Conservation (phyloP, 2,113 vertebrate species). For the Ariopsis seemanni region DNA sequence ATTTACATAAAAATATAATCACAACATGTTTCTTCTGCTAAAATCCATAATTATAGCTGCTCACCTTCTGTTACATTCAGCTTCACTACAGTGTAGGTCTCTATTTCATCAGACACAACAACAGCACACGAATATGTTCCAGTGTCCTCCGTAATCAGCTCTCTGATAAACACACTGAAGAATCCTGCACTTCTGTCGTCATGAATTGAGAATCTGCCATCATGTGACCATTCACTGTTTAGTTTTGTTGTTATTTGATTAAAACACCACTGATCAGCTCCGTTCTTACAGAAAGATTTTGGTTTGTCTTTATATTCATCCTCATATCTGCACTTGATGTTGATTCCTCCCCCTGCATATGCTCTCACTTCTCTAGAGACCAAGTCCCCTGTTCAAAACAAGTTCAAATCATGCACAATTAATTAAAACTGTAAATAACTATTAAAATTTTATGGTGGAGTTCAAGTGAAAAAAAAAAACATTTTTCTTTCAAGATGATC, state of each 20-base stretch:
- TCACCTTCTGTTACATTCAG: neutral
- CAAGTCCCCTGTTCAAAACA: neutral
- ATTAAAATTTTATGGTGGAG: neutral
- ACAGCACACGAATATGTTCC: too few relatives aligned
- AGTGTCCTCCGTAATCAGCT: too few relatives aligned
- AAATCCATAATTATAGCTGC: neutral
- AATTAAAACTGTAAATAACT: neutral
- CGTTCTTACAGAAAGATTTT: constrained; percentile 17
- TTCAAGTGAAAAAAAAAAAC: neutral
- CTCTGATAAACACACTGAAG: too few relatives aligned
- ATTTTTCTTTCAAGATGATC: neutral
- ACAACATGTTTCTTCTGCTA: neutral
- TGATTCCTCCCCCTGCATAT: constrained; percentile 19
- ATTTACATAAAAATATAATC: neutral
- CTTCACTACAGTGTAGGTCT: too few relatives aligned
- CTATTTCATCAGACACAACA: too few relatives aligned
- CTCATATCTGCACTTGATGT: neutral
- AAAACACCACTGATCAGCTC: neutral
- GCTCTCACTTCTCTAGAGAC: neutral
- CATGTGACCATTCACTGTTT: too few relatives aligned
- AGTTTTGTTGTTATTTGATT: neutral
- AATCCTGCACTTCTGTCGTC: too few relatives aligned
- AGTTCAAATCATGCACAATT: neutral
- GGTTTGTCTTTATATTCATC: constrained; percentile 15
- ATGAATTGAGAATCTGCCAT: too few relatives aligned